These are phyloP conservation scores for Heliconius hortense DNA, from an alignment of 2,888 invertebrate species.

Conservation along the genomic window DNA sequence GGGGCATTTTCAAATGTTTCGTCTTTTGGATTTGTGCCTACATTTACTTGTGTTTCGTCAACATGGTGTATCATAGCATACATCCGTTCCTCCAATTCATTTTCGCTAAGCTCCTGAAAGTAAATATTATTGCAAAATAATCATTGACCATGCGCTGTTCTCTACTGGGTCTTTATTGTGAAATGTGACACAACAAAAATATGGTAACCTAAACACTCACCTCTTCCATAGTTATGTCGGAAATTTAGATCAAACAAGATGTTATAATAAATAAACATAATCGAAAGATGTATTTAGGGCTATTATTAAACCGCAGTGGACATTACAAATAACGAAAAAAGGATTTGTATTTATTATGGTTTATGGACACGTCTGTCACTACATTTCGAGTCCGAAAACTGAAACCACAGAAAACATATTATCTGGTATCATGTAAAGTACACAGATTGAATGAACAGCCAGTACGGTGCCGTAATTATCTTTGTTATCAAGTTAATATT, in stretches of 20 bases:
- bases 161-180: conserved; percentile 48
- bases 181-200: conserved; percentile 71
- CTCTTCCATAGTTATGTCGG: conserved; percentile 76
- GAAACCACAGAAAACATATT: conserved; percentile 22
- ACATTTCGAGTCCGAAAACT: conserved; percentile 58
- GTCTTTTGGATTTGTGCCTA: conserved; percentile 53
- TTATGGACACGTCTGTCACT: conserved; percentile 74
- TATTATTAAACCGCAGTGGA: conserved; percentile 65
- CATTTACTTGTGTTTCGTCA: conserved; percentile 64
- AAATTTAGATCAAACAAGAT: conserved; percentile 67
- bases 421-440: not conserved
- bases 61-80: conserved; percentile 77
- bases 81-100: conserved; percentile 75
- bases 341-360: conserved; percentile 64
- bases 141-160: conserved; percentile 36
- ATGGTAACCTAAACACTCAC: conserved; percentile 66
- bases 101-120: conserved; percentile 77
- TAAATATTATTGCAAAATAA: conserved; percentile 55
- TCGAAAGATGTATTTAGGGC: conserved; percentile 65
- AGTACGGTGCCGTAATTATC: not conserved
- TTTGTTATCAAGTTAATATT: conserved; percentile 2
- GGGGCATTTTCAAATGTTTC: conserved; percentile 55
- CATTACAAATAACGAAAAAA: conserved; percentile 73
- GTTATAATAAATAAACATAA: conserved; percentile 75
- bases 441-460: not conserved